Percentiles rank a stretch among this genome's conserved stretches.
Conservation (phyloP, 1,140 invertebrate species). For the Drosophila erecta region DNA sequence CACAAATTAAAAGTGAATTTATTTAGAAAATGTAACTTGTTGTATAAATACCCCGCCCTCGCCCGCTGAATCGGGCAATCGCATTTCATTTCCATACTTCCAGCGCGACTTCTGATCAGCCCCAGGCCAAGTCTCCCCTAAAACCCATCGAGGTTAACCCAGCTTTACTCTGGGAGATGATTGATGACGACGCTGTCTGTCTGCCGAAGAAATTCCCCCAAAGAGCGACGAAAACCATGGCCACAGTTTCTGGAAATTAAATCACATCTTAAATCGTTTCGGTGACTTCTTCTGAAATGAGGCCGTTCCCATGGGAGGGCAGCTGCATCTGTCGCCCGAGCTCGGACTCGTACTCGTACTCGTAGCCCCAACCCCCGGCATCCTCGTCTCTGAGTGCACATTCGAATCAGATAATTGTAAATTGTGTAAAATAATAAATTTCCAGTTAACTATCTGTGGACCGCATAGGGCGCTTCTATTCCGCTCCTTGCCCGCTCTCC, state of each 20-base stretch:
- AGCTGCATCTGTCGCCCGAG: constrained; percentile 31
- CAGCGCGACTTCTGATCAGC: constrained; percentile 15
- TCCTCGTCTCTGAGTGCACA: constrained; percentile 54
- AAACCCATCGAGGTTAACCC: constrained; percentile 31
- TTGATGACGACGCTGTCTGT: constrained; percentile 34
- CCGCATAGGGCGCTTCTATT: constrained; percentile 76
- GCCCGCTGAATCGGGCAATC: background rate
- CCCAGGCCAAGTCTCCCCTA: background rate
- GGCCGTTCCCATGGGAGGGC: constrained; percentile 23
- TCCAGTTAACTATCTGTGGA: constrained; percentile 79
- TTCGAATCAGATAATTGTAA: constrained; percentile 83
- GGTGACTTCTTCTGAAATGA: constrained; percentile 57
- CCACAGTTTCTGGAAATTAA: constrained; percentile 57
- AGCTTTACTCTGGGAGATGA: constrained; percentile 24
- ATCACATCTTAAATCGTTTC: constrained; percentile 72
- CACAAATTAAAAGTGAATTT: background rate
- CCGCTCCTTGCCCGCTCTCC: background rate
- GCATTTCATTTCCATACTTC: constrained; percentile 33
- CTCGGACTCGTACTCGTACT: background rate
- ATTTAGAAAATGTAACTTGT: background rate
- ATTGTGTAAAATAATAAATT: constrained; percentile 84
- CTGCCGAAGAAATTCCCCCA: constrained; percentile 16
- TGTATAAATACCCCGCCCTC: no score
- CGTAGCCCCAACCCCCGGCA: background rate
- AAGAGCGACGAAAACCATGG: constrained; percentile 8